Conservation (phyloP, 1,140 invertebrate genomes). For the Drosophila parvula region DNA sequence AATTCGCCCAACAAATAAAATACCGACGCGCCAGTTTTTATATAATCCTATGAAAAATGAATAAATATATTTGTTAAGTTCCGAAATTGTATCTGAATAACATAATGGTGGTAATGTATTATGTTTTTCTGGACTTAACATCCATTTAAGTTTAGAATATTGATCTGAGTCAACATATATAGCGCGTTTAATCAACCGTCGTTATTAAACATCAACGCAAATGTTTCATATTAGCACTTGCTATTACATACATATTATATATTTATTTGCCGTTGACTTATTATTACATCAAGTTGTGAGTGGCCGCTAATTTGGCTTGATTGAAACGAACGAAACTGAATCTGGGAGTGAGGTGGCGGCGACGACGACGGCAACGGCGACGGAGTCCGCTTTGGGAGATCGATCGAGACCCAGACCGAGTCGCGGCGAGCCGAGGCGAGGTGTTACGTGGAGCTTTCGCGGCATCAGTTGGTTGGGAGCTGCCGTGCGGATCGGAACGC, state of each 20-base stretch:
- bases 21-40: no score
- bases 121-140: neutral
- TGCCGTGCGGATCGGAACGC: conserved; percentile 26
- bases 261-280: conserved; percentile 12
- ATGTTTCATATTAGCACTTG: conserved; percentile 8
- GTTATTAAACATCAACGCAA: neutral
- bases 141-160: neutral
- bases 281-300: conserved; percentile 11
- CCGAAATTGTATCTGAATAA: no score
- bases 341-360: conserved; percentile 8
- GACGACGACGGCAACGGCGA: neutral
- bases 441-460: conserved; percentile 35
- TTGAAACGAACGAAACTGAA: conserved; percentile 15
- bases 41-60: neutral
- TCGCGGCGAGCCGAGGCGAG: conserved; percentile 15
- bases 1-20: no score
- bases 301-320: conserved; percentile 25
- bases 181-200: conserved; percentile 9
- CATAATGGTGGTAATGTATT: no score
- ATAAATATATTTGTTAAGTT: no score
- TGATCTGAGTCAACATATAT: neutral
- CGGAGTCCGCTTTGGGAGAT: conserved; percentile 14
- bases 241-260: no score
- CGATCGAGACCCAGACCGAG: conserved; percentile 23
- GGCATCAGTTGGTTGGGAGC: conserved; percentile 39